A percentile compares a stretch with the other conserved stretches of the same genome.
Evolutionary conservation across 2,888 invertebrate genomes (phyloP).

Genomic region (Hypselothyrea guttata): DNA sequence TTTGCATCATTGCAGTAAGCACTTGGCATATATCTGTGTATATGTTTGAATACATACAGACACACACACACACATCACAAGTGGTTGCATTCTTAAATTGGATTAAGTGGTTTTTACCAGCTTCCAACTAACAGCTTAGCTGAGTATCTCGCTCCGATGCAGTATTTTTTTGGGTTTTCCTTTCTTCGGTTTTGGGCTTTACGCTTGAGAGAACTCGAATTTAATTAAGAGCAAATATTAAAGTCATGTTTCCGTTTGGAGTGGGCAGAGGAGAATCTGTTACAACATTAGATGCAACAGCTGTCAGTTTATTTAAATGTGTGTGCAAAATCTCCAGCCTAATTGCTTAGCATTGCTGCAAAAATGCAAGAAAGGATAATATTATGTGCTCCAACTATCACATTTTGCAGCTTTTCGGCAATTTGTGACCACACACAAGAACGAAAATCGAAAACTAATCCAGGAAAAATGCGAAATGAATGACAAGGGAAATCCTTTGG

Average conservation of each 20-base stretch:
- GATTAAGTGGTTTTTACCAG: conserved; percentile 71
- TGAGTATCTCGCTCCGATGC: conserved; percentile 2
- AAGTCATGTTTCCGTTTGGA: conserved; percentile 59
- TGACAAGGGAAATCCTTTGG: not conserved
- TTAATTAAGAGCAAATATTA: conserved; percentile 73
- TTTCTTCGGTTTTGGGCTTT: conserved; percentile 52
- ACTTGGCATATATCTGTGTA: conserved; percentile 8
- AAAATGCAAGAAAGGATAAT: conserved; percentile 4
- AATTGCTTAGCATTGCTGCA: conserved; percentile 22
- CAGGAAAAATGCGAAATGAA: too few relatives aligned
- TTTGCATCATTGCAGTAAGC: conserved; percentile 42
- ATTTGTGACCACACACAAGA: too few relatives aligned
- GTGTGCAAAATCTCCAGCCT: conserved; percentile 10
- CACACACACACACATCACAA: conserved; percentile 34
- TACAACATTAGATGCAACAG: conserved; percentile 16
- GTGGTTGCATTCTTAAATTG: conserved; percentile 78
- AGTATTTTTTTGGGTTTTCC: conserved; percentile 19
- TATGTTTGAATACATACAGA: conserved; percentile 21
- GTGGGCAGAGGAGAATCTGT: not conserved
- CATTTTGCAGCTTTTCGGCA: conserved; percentile 6
- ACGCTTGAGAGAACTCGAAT: conserved; percentile 61
- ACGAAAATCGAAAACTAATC: not conserved
- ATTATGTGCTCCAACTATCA: not conserved
- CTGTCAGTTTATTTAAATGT: conserved; percentile 30
- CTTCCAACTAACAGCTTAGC: conserved; percentile 26